These are phyloP conservation scores for Flabesymbios commensalis DNA, from an alignment of 2,888 invertebrate species.

Conservation along the genomic window DNA sequence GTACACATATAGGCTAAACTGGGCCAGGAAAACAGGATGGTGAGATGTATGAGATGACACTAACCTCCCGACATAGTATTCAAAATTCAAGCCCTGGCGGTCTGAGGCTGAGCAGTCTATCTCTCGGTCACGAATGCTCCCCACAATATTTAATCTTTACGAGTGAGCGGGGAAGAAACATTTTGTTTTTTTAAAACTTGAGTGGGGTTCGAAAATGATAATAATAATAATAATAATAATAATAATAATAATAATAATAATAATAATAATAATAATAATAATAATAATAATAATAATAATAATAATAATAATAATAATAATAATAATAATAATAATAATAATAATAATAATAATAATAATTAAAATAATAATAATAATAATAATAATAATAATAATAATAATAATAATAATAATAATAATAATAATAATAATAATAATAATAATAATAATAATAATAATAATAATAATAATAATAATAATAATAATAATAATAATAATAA, in stretches of 20 bases:
- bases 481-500: not conserved
- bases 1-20: too few relatives aligned
- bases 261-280: not conserved
- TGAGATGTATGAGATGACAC: too few relatives aligned
- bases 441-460: not conserved
- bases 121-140: too few relatives aligned
- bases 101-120: too few relatives aligned
- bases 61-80: too few relatives aligned
- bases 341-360: not conserved
- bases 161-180: too few relatives aligned
- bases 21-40: too few relatives aligned
- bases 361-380: not conserved
- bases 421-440: not conserved
- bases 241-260: not conserved
- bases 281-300: not conserved
- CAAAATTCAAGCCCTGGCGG: too few relatives aligned
- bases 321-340: not conserved
- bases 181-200: too few relatives aligned
- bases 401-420: not conserved
- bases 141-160: too few relatives aligned
- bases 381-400: not conserved
- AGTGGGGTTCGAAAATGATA: not conserved
- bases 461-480: not conserved
- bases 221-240: conserved; percentile 18
- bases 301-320: not conserved